phyloP scores from a whole-genome alignment of 1,140 invertebrate species.

The Gonatopus flavifemur region DNA sequence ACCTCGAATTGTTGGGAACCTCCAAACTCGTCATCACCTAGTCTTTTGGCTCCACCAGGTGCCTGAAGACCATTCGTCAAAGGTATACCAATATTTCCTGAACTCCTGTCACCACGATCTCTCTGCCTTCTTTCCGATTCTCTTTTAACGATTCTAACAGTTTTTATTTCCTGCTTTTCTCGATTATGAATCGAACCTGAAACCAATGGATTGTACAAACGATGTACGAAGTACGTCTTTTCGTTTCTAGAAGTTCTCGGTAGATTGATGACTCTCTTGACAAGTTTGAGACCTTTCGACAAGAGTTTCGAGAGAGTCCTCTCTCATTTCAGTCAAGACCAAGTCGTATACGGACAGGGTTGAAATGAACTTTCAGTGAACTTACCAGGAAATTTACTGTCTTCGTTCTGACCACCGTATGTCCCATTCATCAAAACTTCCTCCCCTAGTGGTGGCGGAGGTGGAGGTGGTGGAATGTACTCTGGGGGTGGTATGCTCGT shows the following conservation, averaged over 20 bases:
- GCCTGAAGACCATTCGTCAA: constrained; percentile 47
- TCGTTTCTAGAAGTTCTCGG: background rate
- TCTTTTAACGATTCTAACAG: constrained; percentile 89
- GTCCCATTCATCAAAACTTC: constrained; percentile 39
- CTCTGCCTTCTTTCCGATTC: constrained; percentile 83
- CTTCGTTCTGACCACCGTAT: constrained; percentile 43
- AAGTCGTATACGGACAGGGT: background rate
- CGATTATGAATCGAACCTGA: constrained; percentile 74
- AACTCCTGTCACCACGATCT: constrained; percentile 66
- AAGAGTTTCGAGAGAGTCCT: background rate
- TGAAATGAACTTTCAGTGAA: background rate
- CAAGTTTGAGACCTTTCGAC: background rate
- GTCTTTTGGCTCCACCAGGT: constrained; percentile 43
- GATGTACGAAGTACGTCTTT: background rate
- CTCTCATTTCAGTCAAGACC: background rate
- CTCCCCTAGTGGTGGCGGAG: constrained; percentile 41
- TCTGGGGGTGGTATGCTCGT: constrained; percentile 36
- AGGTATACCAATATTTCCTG: constrained; percentile 58
- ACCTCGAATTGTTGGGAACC: constrained; percentile 45
- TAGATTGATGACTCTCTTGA: background rate
- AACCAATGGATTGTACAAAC: background rate
- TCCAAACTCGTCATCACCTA: constrained; percentile 41
- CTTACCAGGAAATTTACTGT: constrained; percentile 43
- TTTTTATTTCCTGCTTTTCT: constrained; percentile 87
- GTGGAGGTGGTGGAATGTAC: constrained; percentile 46